These are phyloP conservation scores for Platerodrilus igneus DNA, from an alignment of 2,888 invertebrate species.

Conservation along the genomic window DNA sequence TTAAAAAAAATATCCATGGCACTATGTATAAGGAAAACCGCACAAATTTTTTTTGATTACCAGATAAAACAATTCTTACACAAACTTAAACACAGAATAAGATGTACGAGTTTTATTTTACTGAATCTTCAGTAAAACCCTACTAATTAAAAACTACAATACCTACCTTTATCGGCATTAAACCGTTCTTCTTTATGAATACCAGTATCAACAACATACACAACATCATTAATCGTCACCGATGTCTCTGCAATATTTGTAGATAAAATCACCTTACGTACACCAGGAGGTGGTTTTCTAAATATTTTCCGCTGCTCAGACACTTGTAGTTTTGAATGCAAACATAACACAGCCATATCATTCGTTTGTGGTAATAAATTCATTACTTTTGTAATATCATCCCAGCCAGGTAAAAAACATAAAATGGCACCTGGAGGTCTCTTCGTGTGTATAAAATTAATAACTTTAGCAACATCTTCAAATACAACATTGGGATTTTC, in stretches of 20 bases:
- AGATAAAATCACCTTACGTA: slow-evolving; percentile 63
- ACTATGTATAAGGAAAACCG: no score
- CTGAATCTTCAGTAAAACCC: no score
- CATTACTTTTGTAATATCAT: slow-evolving; percentile 58
- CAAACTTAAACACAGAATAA: no score
- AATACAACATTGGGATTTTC: slow-evolving; percentile 49
- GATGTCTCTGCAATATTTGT: slow-evolving; percentile 71
- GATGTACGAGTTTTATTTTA: no score
- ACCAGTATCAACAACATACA: slow-evolving; percentile 64
- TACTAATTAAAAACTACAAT: no score
- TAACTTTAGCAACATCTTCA: slow-evolving; percentile 49
- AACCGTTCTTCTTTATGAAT: slow-evolving; percentile 57
- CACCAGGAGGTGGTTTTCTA: slow-evolving; percentile 47
- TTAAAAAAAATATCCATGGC: no score
- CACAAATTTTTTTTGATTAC: no score
- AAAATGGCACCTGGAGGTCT: slow-evolving; percentile 65
- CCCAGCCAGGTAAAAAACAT: slow-evolving; percentile 73
- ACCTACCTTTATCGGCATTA: slow-evolving; percentile 49
- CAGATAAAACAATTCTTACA: no score
- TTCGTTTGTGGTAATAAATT: slow-evolving; percentile 46
- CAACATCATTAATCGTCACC: slow-evolving; percentile 68
- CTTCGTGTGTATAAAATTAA: slow-evolving; percentile 55
- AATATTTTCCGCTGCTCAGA: slow-evolving; percentile 59
- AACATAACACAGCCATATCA: slow-evolving; percentile 35
- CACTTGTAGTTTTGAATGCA: slow-evolving; percentile 54